Conservation (phyloP, 2,797 vertebrate genomes). For the Characodon lateralis region DNA sequence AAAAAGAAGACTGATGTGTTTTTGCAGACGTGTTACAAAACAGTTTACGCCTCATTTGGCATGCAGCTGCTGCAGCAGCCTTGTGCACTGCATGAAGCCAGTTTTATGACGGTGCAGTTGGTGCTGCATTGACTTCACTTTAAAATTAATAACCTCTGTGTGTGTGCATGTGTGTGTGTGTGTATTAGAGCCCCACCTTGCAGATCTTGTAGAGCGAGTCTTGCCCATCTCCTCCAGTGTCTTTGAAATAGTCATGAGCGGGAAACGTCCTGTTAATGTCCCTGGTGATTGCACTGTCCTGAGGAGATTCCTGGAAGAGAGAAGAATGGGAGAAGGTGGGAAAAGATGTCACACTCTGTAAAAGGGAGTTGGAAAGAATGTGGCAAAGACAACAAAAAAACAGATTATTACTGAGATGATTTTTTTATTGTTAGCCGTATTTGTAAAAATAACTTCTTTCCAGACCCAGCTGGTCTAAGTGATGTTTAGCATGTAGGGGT, state of each 20-base stretch:
- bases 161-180: no score
- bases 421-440: not conserved
- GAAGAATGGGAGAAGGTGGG: slow-evolving; percentile 6
- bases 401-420: slow-evolving; percentile 1
- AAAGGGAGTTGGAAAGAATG: not conserved
- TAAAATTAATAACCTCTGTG: not conserved
- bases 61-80: slow-evolving; percentile 12
- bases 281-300: slow-evolving; percentile 97
- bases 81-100: slow-evolving; percentile 8
- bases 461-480: slow-evolving; percentile 48
- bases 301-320: slow-evolving; percentile 90
- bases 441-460: slow-evolving; percentile 9
- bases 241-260: slow-evolving; percentile 99
- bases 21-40: slow-evolving; percentile 17
- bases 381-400: slow-evolving; percentile 3
- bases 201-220: slow-evolving; percentile 99
- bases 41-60: slow-evolving; percentile 18
- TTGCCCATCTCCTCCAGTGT: slow-evolving; percentile 97
- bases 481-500: slow-evolving; percentile 13
- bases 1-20: slow-evolving; percentile 6
- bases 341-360: slow-evolving; percentile 5
- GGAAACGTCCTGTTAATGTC: slow-evolving; percentile 99
- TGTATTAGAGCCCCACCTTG: slow-evolving; percentile 84
- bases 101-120: slow-evolving; percentile 7
- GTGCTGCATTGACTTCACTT: slow-evolving; percentile 2